Base-by-base conservation (phyloP, 2,888 invertebrate species). In the Dendrolimus houi region DNA sequence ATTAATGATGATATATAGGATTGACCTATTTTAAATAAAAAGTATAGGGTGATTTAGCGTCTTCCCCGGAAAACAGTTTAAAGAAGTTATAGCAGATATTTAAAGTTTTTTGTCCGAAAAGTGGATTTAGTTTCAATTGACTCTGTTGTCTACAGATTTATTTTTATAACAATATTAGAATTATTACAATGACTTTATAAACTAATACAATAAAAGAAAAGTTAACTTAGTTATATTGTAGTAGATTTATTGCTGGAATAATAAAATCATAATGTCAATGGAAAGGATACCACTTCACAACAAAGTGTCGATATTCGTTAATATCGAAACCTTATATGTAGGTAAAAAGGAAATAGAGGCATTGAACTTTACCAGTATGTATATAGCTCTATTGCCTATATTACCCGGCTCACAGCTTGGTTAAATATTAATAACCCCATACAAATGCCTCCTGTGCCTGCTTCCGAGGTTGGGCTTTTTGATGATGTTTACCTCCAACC, bases 401-500 rank as follows among this genome's bases (percentile, higher is more conserved):
- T 84, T 82, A 79, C 79, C 66, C 73, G 73, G 68, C 70, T 72
- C 73, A 74, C 74, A 68, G 69, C 72, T 71, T 77, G 81, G 76
- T 87, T 85, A 81, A 87, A 83, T 84, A 87, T 88, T 87, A 82
- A 87, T 87, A 86, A 83, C 86, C 71, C 76, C 73, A 79, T 81
- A 83, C 80, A 82, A 70, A 75, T 77, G 74, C 74, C 74, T 81
- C 78, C 76, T 76, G 79, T 71, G 74, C 75, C 73, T 72, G 73
- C 71, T 75, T 77, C 71, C 67, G 75, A 75, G 77, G 75, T 78
- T 70, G 65, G 75, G 76, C 79, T 87, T 85, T 85, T 85, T 83
- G 81, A 73, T 72, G 76, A 81, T 88, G 87, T 88, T 87, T 88
- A 83, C 87, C 79, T 9, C 73, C 72, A 62, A 60, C 62, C 59